A percentile compares a stretch with the other conserved stretches of the same genome.
phyloP scores from a whole-genome alignment of 2,113 vertebrate species.

The Maccullochella peelii region DNA sequence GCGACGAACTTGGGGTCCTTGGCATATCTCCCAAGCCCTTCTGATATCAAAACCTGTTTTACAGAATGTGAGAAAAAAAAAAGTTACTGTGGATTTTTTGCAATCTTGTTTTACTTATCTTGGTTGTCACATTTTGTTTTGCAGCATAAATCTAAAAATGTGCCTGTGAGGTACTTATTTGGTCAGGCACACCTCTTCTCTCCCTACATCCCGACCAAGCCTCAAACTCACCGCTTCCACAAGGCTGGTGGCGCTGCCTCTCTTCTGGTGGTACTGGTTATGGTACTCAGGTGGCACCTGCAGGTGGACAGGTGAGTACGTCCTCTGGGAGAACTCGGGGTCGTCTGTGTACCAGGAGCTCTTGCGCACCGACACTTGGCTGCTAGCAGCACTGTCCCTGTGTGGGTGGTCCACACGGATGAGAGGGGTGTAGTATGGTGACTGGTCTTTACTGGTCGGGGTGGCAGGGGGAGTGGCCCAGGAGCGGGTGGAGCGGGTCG shows the following conservation, averaged over 20 bases:
- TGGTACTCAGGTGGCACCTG: slow-evolving; percentile 93
- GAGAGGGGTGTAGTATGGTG: slow-evolving; percentile 93
- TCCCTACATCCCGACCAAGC: not conserved
- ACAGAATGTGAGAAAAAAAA: slow-evolving; percentile 20
- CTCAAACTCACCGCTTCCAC: slow-evolving; percentile 93
- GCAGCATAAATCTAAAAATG: slow-evolving; percentile 1
- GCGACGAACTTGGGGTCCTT: slow-evolving; percentile 98
- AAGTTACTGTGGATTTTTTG: not conserved
- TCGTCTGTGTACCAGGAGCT: slow-evolving; percentile 99
- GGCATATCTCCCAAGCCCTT: slow-evolving; percentile 95
- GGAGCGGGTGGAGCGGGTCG: slow-evolving; percentile 93
- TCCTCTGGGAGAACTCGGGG: slow-evolving; percentile 90
- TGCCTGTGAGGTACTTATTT: not conserved
- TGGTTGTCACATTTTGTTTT: slow-evolving; percentile 7
- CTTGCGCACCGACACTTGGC: slow-evolving; percentile 91
- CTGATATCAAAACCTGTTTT: slow-evolving; percentile 95
- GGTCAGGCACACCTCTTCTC: not conserved
- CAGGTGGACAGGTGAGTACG: slow-evolving; percentile 92
- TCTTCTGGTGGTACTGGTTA: slow-evolving; percentile 95
- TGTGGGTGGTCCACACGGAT: slow-evolving; percentile 94
- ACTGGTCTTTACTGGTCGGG: slow-evolving; percentile 90
- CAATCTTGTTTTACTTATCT: slow-evolving; percentile 11
- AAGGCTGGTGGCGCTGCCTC: slow-evolving; percentile 96
- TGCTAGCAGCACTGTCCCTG: slow-evolving; percentile 88
- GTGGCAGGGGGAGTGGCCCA: slow-evolving; percentile 97